phyloP scores from a whole-genome alignment of 2,797 vertebrate species.

The Halcyon chelicuti region DNA sequence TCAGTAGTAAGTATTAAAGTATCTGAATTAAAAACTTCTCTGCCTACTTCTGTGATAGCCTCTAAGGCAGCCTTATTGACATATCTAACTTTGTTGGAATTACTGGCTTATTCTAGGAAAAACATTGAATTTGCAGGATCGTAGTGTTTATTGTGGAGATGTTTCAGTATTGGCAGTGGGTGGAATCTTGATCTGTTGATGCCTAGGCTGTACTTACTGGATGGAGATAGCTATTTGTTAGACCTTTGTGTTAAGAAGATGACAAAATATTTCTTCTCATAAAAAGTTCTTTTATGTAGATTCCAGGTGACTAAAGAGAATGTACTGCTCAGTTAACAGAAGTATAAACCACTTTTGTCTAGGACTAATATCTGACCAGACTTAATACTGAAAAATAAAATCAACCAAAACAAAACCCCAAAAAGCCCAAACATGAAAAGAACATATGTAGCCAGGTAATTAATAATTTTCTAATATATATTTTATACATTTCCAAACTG shows the following conservation, averaged over 20 bases:
- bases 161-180: not conserved
- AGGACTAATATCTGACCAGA: not conserved
- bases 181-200: not conserved
- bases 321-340: not conserved
- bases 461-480: not conserved
- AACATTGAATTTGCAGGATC: not conserved
- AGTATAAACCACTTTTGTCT: not conserved
- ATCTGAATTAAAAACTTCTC: not conserved
- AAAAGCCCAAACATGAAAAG: not conserved
- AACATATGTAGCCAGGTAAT: not conserved
- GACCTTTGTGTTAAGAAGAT: not conserved
- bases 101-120: not conserved
- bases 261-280: not conserved
- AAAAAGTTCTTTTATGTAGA: not conserved
- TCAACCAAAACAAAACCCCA: not conserved
- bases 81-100: not conserved
- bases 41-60: not conserved
- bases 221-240: not conserved
- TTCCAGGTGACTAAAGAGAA: not conserved
- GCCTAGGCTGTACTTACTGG: not conserved
- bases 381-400: not conserved
- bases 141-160: not conserved
- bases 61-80: not conserved
- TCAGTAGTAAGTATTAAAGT: conserved; percentile 85
- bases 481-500: not conserved